These are phyloP conservation scores for Phymastichus coffea DNA, from an alignment of 1,140 invertebrate species.

Conservation along the genomic window DNA sequence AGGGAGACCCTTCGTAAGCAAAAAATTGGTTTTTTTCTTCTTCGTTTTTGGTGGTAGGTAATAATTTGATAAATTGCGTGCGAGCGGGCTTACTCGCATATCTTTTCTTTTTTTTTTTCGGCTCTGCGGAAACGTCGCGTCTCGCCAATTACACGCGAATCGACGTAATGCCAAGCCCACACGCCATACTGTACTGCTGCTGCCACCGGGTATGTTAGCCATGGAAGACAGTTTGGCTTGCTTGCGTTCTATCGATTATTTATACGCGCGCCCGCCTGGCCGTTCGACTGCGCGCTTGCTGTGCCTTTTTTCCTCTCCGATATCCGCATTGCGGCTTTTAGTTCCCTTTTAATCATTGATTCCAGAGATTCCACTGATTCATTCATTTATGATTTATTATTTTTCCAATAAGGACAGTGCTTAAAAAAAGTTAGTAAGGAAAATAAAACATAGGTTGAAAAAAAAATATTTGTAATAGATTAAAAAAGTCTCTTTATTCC, in stretches of 20 bases:
- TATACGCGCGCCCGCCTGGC: background rate
- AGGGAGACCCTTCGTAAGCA: too few species aligned
- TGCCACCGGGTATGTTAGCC: too few species aligned
- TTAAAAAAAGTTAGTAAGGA: too few species aligned
- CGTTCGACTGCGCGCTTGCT: background rate
- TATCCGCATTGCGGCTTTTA: slow-evolving; percentile 12
- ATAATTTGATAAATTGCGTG: slow-evolving; percentile 21
- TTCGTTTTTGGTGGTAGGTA: too few species aligned
- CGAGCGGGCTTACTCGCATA: background rate
- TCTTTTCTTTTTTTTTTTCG: slow-evolving; percentile 6
- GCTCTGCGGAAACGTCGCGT: slow-evolving; percentile 5
- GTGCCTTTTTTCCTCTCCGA: background rate
- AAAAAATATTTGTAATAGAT: too few species aligned
- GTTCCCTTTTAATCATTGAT: too few species aligned
- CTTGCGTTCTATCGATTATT: slow-evolving; percentile 17
- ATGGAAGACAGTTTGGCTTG: background rate
- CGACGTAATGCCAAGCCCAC: background rate
- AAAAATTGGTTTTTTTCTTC: too few species aligned
- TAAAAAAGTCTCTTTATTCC: too few species aligned
- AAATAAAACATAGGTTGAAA: too few species aligned
- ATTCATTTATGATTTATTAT: too few species aligned
- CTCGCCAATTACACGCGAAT: slow-evolving; percentile 13
- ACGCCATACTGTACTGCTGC: background rate
- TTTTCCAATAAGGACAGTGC: too few species aligned
- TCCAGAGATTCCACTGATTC: too few species aligned